Evolutionary conservation across 2,113 vertebrate genomes (phyloP).

Genomic region (Carettochelys insculpta): DNA sequence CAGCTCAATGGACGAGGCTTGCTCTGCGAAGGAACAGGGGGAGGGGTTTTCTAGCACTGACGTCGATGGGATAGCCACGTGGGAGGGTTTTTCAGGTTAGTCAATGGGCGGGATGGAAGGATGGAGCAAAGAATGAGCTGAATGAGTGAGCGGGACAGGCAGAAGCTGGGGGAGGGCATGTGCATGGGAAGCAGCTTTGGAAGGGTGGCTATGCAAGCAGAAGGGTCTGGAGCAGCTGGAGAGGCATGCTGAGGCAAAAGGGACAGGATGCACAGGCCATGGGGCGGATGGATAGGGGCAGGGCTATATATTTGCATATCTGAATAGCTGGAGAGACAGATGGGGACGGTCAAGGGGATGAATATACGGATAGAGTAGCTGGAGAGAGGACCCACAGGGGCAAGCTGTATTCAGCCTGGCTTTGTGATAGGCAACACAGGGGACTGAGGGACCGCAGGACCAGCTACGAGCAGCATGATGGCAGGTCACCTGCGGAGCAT

Average conservation of each 20-base stretch:
- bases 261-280: neutral
- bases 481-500: neutral
- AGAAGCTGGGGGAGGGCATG: neutral
- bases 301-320: neutral
- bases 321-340: neutral
- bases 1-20: neutral
- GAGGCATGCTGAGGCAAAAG: neutral
- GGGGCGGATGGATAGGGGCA: neutral
- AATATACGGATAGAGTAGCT: neutral
- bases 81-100: neutral
- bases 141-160: neutral
- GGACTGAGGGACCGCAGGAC: neutral
- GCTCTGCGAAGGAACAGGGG: neutral
- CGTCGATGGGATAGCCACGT: neutral
- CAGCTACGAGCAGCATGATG: neutral
- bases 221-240: neutral
- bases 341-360: neutral
- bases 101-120: neutral
- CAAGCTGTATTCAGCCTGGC: neutral
- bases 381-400: neutral
- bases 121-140: neutral
- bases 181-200: neutral
- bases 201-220: neutral
- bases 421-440: neutral
- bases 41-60: neutral